A percentile compares a stretch with the other conserved stretches of the same genome.
These are phyloP conservation scores for Syrista parreyssii DNA, from an alignment of 2,888 invertebrate species.

Conservation along the genomic window DNA sequence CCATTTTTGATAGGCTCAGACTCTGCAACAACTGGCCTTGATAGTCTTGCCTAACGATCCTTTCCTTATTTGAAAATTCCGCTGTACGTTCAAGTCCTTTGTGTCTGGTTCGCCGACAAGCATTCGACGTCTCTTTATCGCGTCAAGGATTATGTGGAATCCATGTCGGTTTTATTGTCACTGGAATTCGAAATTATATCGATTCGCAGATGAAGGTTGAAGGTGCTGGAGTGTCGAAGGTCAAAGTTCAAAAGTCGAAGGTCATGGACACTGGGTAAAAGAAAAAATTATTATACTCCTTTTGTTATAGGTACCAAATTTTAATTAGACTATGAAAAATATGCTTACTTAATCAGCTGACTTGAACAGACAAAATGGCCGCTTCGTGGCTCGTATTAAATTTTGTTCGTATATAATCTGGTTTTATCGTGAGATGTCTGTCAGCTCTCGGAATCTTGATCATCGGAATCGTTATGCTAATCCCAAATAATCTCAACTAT, in stretches of 20 bases:
- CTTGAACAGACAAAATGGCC: neutral
- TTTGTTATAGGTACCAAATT: no score
- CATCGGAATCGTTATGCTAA: neutral
- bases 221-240: neutral
- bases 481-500: neutral
- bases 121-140: neutral
- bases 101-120: neutral
- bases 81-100: neutral
- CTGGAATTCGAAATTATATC: neutral
- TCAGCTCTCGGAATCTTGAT: neutral
- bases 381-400: neutral
- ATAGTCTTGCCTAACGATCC: neutral
- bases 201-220: neutral
- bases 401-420: neutral
- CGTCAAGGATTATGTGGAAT: neutral
- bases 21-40: neutral
- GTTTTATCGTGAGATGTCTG: neutral
- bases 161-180: neutral
- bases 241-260: neutral
- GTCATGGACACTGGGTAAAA: neutral
- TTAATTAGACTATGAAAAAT: neutral
- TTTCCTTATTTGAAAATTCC: neutral
- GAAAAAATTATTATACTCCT: no score
- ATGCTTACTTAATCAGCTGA: neutral
- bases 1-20: neutral